Percentiles rank a stretch among this genome's conserved stretches.
phyloP scores from a whole-genome alignment of 2,113 vertebrate genomes.

The Puntigrus tetrazona region DNA sequence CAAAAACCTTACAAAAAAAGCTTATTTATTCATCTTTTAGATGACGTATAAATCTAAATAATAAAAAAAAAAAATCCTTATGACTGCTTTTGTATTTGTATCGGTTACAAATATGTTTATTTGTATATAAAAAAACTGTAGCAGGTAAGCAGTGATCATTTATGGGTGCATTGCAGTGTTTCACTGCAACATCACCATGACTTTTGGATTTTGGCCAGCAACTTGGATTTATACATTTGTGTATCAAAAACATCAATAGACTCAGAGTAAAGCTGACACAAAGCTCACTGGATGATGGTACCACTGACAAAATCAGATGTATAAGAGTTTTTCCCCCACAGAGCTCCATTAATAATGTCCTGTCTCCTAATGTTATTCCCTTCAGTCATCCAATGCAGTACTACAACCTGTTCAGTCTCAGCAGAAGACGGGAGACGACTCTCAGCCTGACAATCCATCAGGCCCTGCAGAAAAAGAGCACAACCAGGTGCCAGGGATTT shows the following conservation, averaged over 20 bases:
- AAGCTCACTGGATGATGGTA: background rate
- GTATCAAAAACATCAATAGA: background rate
- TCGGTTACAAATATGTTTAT: background rate
- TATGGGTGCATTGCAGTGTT: slow-evolving; percentile 24
- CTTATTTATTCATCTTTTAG: too few relatives aligned
- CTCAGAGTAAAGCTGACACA: background rate
- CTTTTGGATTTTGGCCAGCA: background rate
- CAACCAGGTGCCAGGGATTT: slow-evolving; percentile 13
- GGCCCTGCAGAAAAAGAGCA: slow-evolving; percentile 31
- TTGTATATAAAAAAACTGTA: slow-evolving; percentile 1
- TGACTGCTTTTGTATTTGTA: too few relatives aligned
- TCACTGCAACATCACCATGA: background rate
- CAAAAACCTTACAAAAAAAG: too few relatives aligned
- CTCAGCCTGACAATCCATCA: slow-evolving; percentile 16
- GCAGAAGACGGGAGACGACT: slow-evolving; percentile 55
- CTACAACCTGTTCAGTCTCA: slow-evolving; percentile 59
- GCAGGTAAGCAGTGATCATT: background rate
- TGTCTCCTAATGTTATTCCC: background rate
- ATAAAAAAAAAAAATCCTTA: too few relatives aligned
- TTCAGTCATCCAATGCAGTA: slow-evolving; percentile 63
- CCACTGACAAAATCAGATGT: background rate
- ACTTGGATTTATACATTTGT: background rate
- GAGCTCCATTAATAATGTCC: slow-evolving; percentile 16
- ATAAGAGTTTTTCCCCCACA: background rate
- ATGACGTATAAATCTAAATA: too few relatives aligned